Conservation (phyloP, 2,113 vertebrate genomes). For the Trematocara variabile region DNA sequence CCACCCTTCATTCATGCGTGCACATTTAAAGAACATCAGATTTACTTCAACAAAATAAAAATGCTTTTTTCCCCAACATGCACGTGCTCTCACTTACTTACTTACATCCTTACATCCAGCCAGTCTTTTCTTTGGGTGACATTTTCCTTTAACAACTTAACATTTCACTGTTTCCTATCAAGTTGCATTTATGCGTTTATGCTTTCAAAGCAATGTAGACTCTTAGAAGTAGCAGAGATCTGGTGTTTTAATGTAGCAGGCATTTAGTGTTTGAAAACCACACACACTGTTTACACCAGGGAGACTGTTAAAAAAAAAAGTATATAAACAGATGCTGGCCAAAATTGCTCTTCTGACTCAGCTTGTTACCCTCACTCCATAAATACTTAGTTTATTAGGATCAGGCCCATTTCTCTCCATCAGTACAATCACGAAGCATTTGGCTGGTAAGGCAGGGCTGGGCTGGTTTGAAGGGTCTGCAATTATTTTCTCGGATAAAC, state of each 20-base stretch:
- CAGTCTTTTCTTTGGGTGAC: neutral
- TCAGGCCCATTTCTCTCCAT: too few species aligned
- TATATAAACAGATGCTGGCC: constrained; percentile 31
- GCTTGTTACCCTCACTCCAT: constrained; percentile 28
- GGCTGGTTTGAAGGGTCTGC: too few species aligned
- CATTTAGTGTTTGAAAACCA: constrained; percentile 27
- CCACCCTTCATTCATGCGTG: neutral
- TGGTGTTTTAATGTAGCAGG: constrained; percentile 19
- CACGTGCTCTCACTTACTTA: neutral
- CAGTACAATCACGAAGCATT: too few species aligned
- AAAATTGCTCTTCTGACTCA: constrained; percentile 34
- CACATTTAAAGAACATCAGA: neutral
- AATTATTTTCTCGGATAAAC: too few species aligned
- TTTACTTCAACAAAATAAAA: neutral
- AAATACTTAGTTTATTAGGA: constrained; percentile 44
- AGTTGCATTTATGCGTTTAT: neutral
- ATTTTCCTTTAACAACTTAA: neutral
- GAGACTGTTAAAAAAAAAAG: constrained; percentile 24
- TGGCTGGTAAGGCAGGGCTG: too few species aligned
- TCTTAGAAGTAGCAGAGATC: constrained; percentile 4
- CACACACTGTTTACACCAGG: constrained; percentile 39
- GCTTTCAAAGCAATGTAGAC: neutral
- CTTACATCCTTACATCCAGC: neutral
- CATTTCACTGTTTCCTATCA: neutral
- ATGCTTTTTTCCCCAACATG: neutral